Evolutionary conservation across 2,113 vertebrate species (phyloP).

Genomic region (Ammospiza nelsoni): DNA sequence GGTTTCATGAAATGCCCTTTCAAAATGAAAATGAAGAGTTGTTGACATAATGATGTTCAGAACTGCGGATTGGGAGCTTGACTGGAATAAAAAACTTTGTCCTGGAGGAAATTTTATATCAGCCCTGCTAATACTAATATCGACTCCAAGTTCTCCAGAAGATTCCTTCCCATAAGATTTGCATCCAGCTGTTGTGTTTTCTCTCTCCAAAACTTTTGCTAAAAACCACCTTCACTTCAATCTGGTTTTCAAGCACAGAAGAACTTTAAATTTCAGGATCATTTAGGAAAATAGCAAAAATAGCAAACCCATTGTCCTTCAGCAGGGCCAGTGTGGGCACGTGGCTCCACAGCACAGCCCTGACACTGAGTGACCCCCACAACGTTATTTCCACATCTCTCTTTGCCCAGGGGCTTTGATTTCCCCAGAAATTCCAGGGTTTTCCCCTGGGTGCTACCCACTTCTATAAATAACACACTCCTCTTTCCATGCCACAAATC

Average conservation of each 20-base stretch:
- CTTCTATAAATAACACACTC: background rate
- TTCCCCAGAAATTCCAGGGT: background rate
- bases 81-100: background rate
- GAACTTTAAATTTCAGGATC: background rate
- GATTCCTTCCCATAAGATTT: background rate
- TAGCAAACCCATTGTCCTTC: background rate
- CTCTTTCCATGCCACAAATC: background rate
- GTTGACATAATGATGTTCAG: background rate
- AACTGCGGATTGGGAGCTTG: background rate
- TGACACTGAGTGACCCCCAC: background rate
- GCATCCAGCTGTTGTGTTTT: background rate
- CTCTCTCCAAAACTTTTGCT: background rate
- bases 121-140: background rate
- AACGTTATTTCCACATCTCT: background rate
- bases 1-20: background rate
- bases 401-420: background rate
- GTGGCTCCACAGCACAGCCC: background rate
- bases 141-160: background rate
- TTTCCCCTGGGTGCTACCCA: background rate
- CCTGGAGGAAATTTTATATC: background rate
- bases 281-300: fast-evolving
- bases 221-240: fast-evolving
- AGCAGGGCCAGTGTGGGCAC: fast-evolving
- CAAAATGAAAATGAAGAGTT: background rate
- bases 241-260: background rate